Conservation (phyloP, 2,113 vertebrate species). For the Python bivittatus region DNA sequence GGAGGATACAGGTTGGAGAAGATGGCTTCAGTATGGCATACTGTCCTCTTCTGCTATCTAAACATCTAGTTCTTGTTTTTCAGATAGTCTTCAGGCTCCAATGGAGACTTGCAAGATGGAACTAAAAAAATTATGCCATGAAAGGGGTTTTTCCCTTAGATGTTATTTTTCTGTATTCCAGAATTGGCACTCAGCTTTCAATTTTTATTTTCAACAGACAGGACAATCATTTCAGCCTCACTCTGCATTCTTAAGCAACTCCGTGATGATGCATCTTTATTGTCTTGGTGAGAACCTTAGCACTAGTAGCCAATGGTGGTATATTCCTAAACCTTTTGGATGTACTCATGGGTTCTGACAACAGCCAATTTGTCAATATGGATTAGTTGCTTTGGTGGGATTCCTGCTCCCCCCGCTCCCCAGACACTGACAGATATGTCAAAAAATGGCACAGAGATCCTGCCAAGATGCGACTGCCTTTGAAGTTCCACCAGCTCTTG, state of each 20-base stretch:
- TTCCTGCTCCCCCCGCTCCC: neutral
- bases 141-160: too few relatives aligned
- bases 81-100: too few relatives aligned
- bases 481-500: neutral
- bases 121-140: too few relatives aligned
- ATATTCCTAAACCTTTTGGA: neutral
- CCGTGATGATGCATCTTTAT: neutral
- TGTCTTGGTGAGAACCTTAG: neutral
- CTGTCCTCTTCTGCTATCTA: neutral
- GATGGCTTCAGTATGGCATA: neutral
- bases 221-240: neutral
- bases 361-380: neutral
- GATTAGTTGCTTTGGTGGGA: neutral
- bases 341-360: neutral
- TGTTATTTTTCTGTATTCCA: too few relatives aligned
- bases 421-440: rapidly evolving
- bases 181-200: too few relatives aligned
- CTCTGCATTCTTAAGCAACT: neutral
- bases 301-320: neutral
- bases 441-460: neutral
- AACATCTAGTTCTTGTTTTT: neutral
- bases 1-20: neutral
- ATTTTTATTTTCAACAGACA: too few relatives aligned
- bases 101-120: too few relatives aligned
- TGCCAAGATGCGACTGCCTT: constrained; percentile 10